Base-by-base conservation (phyloP, 1,140 invertebrate genomes). In the Apis laboriosa region DNA sequence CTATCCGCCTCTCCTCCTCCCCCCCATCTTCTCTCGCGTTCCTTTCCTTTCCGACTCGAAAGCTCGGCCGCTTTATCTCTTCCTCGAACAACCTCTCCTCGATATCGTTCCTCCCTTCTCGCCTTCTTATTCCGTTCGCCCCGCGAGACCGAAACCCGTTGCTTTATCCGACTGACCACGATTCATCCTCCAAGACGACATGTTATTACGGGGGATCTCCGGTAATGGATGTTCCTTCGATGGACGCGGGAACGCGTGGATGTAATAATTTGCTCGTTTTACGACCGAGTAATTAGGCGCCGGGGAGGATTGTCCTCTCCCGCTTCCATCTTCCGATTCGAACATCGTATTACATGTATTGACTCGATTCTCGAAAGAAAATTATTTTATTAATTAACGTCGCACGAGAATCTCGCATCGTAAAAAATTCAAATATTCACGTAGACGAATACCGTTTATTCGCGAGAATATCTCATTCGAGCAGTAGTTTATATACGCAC, bases 181-280 rank as follows among this genome's bases (percentile, higher is more conserved):
- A 82, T 82, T 67, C 80, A 82, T 82, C 73, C 73, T 66, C 74
- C 74, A 5, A n/a, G 73, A 82, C 80, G 80, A 82, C 80, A 82
- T 77, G 80, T 82, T 82, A 82, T 82, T 82, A 82, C 61, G 49
- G 71, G 9, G 68, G 34, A 43, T 64, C n/a, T n/a, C 61, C 13
- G 51, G 79, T 80, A 80, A 80, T 80, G 61, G 79, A 80, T 75
- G 71, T 80, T 80, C 53, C 61, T 28, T 12, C 61, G 79, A 67
- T 66, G 55, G 43, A 72, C 51, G 34, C 28, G 34, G 34, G 49
- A n/a, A 80, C 55, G 53, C 49, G 73, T 53, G 74, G 51, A 80
- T 80, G 34, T 43, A 68, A 64, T 43, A 76, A 81, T 81, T 67
- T 81, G 80, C 58, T 53, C 70, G 78, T 64, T 64, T 80, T 71